Evolutionary conservation across 2,113 vertebrate genomes (phyloP), one percentile per base, ranked within the genome.

Genomic region (Camelus bactrianus): DNA sequence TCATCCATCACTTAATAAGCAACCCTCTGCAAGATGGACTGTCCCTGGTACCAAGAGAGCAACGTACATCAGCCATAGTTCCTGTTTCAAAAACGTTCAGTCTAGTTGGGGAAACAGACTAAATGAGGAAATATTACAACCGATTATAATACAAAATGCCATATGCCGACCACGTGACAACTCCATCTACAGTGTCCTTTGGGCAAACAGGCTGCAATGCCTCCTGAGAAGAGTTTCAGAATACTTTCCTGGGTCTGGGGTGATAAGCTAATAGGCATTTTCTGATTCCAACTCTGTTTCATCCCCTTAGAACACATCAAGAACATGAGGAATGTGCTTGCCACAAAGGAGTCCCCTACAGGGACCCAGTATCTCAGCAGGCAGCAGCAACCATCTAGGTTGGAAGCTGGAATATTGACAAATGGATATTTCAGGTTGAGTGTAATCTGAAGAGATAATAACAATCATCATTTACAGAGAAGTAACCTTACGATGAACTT

Each of bases 151-250:
- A 15, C 20, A 30, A 11, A 16, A 9, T 30, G 19, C 22, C 52
- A 8, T 5, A 6, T 73, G 42, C 30, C 16, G 22, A 5, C 8
- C 58, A 35, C 5, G 9, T 9, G 60, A n/a, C 50, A 64, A 22
- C 4, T 6, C 24, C n/a, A 60, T 0, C 5, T 3, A 3, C 1
- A 52, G 8, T 14, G 4, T 4, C 60, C 15, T 65, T 75, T 77
- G 52, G 54, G 81, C n/a, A 32, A 22, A 35, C 48, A 60, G 38
- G n/a, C 28, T 77, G 38, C 1, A 28, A 10, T 1, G 2, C 32
- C 54, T 86, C 13, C 6, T n/a, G 46, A 48, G 48, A 16, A 12
- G 10, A 14, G 20, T 3, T 46, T 14, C 5, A 32, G 17, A 26
- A 70, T 70, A 12, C 17, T 70, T n/a, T 12, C 3, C 4, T 48